phyloP scores from a whole-genome alignment of 2,113 vertebrate genomes.

The Tupaia chinensis region DNA sequence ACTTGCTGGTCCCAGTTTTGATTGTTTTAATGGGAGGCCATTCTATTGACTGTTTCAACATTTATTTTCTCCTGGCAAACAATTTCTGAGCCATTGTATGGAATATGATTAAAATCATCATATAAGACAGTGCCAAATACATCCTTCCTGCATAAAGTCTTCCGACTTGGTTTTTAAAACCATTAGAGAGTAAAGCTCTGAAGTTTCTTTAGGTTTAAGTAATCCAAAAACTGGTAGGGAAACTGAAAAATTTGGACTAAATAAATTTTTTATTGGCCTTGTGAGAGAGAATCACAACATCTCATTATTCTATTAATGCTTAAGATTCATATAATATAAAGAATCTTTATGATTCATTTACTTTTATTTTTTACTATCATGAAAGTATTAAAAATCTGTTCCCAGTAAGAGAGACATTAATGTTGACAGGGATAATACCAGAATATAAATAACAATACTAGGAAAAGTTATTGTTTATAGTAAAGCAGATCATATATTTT shows the following conservation, averaged over 20 bases:
- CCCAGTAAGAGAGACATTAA: conserved; percentile 35
- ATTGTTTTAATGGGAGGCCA: background rate
- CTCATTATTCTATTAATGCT: conserved; percentile 42
- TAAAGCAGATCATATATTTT: conserved; percentile 38
- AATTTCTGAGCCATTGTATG: background rate
- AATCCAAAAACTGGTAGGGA: background rate
- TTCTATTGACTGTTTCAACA: background rate
- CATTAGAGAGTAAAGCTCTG: background rate
- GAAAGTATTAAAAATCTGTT: conserved; percentile 50
- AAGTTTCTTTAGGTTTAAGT: background rate
- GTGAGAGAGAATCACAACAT: conserved; percentile 50
- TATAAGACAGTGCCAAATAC: conserved; percentile 18
- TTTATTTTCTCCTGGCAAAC: background rate
- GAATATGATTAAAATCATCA: background rate
- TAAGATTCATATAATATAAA: conserved; percentile 67
- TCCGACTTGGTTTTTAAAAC: background rate
- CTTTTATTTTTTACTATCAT: conserved; percentile 49
- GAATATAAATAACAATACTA: conserved; percentile 47
- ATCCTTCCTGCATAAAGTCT: background rate
- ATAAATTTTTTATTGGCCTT: conserved; percentile 30
- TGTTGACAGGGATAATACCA: background rate
- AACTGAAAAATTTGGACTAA: conserved; percentile 49
- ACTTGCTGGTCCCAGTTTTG: background rate
- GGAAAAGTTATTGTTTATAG: conserved; percentile 47
- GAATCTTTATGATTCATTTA: conserved; percentile 36